Evolutionary conservation across 1,140 invertebrate species (phyloP), one percentile per base, ranked within the genome.

Genomic region (Parapsyche elsis): DNA sequence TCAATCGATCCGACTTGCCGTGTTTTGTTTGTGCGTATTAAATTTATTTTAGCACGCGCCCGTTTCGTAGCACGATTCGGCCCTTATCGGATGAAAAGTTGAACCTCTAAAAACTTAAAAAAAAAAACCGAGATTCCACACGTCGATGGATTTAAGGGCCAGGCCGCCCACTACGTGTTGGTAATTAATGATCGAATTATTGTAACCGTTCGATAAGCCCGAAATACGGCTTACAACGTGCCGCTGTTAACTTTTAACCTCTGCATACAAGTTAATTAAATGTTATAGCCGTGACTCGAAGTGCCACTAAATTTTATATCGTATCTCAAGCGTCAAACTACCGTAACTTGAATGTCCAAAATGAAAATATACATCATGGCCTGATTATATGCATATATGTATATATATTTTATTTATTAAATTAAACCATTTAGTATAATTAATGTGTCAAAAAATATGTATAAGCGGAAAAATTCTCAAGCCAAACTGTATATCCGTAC

Each of bases 261-360:
- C 9, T 67, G 9, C 64, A 0, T 67, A 67, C 64, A 67, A 67
- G 64, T 67, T 67, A 67, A 67, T 67, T 67, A 67, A 67, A 67
- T 67, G 2, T 26, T 24, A 64, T 64, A n/a, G 16, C 19, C 59
- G 5, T 21, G 1, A 64, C 21, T 23, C 16, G 19, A 64, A 64
- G 10, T 9, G 12, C 16, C 59, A 21, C 21, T 64, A 64, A 67
- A 67, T 67, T 67, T 26, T 23, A 38, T 7, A 7, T 38, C 30
- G 30, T 38, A 38, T n/a, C n/a, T n/a, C n/a, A 38, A 38, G 1
- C 7, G 30, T 38, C 30, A 38, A 38, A 38, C 30, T 38, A 38
- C 30, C 30, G 30, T 38, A 38, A 38, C 30, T 38, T n/a, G n/a
- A n/a, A n/a, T n/a, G n/a, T n/a, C n/a, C n/a, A n/a, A n/a, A n/a